Evolutionary conservation across 2,888 invertebrate species (phyloP).

Genomic region (Venustoraphidia nigricollis): DNA sequence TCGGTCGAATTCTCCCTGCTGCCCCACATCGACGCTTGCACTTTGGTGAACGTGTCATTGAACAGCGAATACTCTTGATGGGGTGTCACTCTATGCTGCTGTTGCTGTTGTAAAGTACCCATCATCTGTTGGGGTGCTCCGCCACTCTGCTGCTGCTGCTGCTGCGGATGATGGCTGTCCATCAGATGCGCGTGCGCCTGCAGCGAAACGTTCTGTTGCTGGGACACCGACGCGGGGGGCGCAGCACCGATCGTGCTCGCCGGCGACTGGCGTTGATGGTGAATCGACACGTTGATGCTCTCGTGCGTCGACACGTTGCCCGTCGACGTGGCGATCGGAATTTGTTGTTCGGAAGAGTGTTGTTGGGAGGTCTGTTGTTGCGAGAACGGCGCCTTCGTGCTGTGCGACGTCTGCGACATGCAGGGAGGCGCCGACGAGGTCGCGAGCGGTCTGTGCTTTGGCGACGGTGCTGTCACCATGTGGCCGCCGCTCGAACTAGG

Average conservation of each 20-base stretch:
- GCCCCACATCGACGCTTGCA: slow-evolving; percentile 46
- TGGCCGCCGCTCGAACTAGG: slow-evolving; percentile 22
- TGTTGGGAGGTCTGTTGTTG: slow-evolving; percentile 28
- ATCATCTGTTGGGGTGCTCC: slow-evolving; percentile 20
- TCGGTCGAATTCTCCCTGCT: slow-evolving; percentile 29
- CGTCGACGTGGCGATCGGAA: slow-evolving; percentile 16
- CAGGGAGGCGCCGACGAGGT: slow-evolving; percentile 20
- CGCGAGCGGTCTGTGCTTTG: slow-evolving; percentile 15
- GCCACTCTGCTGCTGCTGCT: slow-evolving; percentile 18
- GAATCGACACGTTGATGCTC: slow-evolving; percentile 17
- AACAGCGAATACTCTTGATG: slow-evolving; percentile 73
- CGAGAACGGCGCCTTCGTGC: slow-evolving; percentile 4
- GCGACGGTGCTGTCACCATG: slow-evolving; percentile 20
- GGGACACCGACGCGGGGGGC: slow-evolving; percentile 12
- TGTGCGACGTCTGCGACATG: slow-evolving; percentile 9
- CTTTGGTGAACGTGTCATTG: slow-evolving; percentile 56
- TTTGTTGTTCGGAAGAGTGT: slow-evolving; percentile 11
- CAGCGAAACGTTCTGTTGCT: slow-evolving; percentile 15
- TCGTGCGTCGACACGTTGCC: slow-evolving; percentile 22
- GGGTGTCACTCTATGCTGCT: slow-evolving; percentile 25
- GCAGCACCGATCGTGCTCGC: slow-evolving; percentile 21
- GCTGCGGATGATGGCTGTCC: slow-evolving; percentile 20
- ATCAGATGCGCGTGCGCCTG: slow-evolving; percentile 16
- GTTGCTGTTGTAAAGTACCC: slow-evolving; percentile 13
- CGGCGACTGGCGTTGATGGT: slow-evolving; percentile 18